Conservation (phyloP, 2,888 invertebrate genomes). For the Yponomeuta malinellus region DNA sequence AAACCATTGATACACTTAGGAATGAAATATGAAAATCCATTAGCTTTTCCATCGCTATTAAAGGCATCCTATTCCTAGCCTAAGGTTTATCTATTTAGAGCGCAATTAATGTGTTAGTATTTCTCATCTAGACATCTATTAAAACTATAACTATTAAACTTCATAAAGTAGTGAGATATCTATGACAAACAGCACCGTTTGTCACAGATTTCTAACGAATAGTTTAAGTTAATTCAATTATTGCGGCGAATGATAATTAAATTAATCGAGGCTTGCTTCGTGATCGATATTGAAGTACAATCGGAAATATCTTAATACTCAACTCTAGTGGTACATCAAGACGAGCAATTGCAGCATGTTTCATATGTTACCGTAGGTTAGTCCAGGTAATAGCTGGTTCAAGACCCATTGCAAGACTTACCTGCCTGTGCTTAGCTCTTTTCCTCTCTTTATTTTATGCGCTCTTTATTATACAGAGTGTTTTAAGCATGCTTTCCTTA, state of each 20-base stretch:
- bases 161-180: not conserved
- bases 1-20: not conserved
- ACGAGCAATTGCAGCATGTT: too few relatives aligned
- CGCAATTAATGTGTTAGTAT: not conserved
- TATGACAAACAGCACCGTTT: not conserved
- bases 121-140: not conserved
- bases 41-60: not conserved
- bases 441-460: too few relatives aligned
- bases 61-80: not conserved
- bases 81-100: not conserved
- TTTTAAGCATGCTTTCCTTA: too few relatives aligned
- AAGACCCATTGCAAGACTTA: too few relatives aligned
- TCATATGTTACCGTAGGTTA: too few relatives aligned
- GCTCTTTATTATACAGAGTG: too few relatives aligned
- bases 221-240: slow-evolving; percentile 10
- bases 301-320: too few relatives aligned
- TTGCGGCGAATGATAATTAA: slow-evolving; percentile 8
- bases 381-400: too few relatives aligned
- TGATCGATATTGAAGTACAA: not conserved
- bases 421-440: too few relatives aligned
- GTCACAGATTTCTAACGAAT: not conserved
- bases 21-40: not conserved
- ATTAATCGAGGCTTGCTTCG: slow-evolving; percentile 3
- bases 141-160: not conserved
- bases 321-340: too few relatives aligned